These are phyloP conservation scores for Pristionchus maxplancki DNA, from an alignment of 2,888 invertebrate genomes.

Conservation along the genomic window DNA sequence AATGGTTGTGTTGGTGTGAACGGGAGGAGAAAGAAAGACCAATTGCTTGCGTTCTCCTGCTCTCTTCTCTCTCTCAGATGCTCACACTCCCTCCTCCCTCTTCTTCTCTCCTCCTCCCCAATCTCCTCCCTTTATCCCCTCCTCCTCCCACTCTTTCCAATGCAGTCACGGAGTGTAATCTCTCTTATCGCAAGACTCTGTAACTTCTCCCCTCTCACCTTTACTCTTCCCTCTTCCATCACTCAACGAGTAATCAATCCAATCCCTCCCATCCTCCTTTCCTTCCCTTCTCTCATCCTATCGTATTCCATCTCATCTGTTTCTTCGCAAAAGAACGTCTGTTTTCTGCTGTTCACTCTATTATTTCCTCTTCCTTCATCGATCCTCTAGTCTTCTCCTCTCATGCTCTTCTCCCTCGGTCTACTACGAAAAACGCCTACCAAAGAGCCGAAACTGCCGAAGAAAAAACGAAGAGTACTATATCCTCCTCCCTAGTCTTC, in stretches of 20 bases:
- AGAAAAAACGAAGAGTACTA: slow-evolving; percentile 37
- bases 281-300: slow-evolving; percentile 13
- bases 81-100: slow-evolving; percentile 45
- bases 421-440: not conserved
- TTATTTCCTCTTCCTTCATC: slow-evolving; percentile 2
- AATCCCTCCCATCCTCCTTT: not conserved
- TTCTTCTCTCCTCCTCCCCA: not conserved
- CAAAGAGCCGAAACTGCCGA: not conserved
- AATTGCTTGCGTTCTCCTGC: slow-evolving; percentile 9
- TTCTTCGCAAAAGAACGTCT: slow-evolving; percentile 15
- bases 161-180: slow-evolving; percentile 48
- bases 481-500: too few species aligned
- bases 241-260: not conserved
- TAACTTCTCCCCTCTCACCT: slow-evolving; percentile 28
- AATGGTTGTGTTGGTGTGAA: slow-evolving; percentile 27
- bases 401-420: slow-evolving; percentile 35
- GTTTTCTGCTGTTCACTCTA: slow-evolving; percentile 23
- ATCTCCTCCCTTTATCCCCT: not conserved
- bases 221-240: slow-evolving; percentile 25
- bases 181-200: slow-evolving; percentile 46
- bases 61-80: not conserved
- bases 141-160: slow-evolving; percentile 34
- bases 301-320: slow-evolving; percentile 6
- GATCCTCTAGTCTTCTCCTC: not conserved
- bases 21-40: slow-evolving; percentile 24